Evolutionary conservation across 2,113 vertebrate species (phyloP).

Genomic region (Amphiprion percula): DNA sequence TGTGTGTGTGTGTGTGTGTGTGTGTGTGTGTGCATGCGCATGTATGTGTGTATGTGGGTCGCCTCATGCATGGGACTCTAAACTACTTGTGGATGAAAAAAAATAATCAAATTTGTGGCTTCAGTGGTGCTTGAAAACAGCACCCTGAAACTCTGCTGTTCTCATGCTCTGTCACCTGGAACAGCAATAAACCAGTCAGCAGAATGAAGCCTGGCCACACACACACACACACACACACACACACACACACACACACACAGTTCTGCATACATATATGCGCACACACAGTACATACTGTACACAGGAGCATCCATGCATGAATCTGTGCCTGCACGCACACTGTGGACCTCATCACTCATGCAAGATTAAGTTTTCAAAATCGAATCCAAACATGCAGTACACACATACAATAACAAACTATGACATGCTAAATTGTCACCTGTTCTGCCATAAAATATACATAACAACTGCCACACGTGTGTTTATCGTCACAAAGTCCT

Average conservation of each 20-base stretch:
- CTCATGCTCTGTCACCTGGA: conserved; percentile 75
- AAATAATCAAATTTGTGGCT: conserved; percentile 79
- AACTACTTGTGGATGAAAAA: conserved; percentile 69
- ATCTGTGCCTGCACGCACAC: background rate
- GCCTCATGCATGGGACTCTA: conserved; percentile 43
- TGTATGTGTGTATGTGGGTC: background rate
- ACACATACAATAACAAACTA: background rate
- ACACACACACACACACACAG: background rate
- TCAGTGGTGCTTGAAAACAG: conserved; percentile 81
- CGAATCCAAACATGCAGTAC: conserved; percentile 18
- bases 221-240: conserved; percentile 1
- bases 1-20: background rate
- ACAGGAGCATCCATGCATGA: conserved; percentile 6
- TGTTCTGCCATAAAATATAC: background rate
- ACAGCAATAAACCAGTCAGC: conserved; percentile 75
- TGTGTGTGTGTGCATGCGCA: background rate
- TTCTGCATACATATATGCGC: conserved; percentile 14
- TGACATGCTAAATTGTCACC: conserved; percentile 4
- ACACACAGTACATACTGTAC: conserved; percentile 6
- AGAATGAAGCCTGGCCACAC: conserved; percentile 55
- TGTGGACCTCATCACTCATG: conserved; percentile 3
- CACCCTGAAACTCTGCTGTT: conserved; percentile 76
- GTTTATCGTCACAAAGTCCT: background rate
- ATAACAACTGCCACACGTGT: conserved; percentile 2
- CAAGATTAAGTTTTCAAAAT: conserved; percentile 4